Evolutionary conservation across 2,888 invertebrate species (phyloP).

Genomic region (Macaria liturata): DNA sequence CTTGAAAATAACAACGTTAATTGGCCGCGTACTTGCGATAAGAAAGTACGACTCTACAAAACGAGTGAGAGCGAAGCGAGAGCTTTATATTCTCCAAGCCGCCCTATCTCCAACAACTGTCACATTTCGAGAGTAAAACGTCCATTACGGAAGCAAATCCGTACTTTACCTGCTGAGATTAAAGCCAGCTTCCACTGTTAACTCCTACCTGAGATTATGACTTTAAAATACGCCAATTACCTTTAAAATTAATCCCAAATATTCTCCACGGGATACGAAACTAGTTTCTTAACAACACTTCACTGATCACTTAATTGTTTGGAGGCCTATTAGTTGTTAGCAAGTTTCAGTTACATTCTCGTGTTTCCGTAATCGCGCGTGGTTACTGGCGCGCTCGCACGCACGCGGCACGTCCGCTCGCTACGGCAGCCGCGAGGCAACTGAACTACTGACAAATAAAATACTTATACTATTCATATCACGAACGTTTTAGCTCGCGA

Average conservation of each 20-base stretch:
- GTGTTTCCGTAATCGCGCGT: constrained; percentile 6
- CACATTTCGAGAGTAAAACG: constrained; percentile 7
- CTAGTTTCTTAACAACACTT: constrained; percentile 25
- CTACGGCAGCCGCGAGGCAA: constrained; percentile 40
- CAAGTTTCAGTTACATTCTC: constrained; percentile 2
- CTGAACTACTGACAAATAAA: constrained; percentile 48
- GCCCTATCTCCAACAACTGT: neutral
- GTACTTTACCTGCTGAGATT: constrained; percentile 28
- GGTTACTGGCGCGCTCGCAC: constrained; percentile 17
- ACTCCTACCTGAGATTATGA: constrained; percentile 26
- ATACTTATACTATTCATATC: constrained; percentile 15
- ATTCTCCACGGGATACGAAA: constrained; percentile 26
- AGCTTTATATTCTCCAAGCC: neutral
- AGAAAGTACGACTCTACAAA: neutral
- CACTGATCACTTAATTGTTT: constrained; percentile 20
- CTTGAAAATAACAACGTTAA: no score
- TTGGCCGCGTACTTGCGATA: neutral
- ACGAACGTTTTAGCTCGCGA: constrained; percentile 15
- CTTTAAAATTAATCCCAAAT: constrained; percentile 43
- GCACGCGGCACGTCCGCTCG: constrained; percentile 56
- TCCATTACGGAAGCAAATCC: constrained; percentile 23
- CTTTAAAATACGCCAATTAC: constrained; percentile 37
- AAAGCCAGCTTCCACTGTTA: constrained; percentile 11
- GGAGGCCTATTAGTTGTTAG: neutral
- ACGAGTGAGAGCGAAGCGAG: neutral